Evolutionary conservation across 37 sponge, comb jelly and placozoan genomes (phyloP), one percentile per base, ranked within the genome.

Genomic region (Diacarnus erythraeanus): DNA sequence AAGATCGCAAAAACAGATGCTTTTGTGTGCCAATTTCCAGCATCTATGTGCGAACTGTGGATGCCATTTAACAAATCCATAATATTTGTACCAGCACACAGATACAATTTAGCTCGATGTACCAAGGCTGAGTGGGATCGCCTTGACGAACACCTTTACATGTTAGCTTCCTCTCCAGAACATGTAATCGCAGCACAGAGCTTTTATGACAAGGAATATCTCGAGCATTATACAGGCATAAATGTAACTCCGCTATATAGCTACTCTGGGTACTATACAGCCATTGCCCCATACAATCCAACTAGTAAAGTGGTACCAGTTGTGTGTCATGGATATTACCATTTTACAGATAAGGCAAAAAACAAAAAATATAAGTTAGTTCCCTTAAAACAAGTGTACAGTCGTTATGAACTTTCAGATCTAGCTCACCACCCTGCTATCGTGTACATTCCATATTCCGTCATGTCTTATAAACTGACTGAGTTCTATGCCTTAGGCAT

Each of bases 21-120:
- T 34, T 84, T 84, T n/a, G 69, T 84, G 27, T 84, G 84, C 35
- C 2, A 30, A 8, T 84, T 70, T 69, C 84, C 84, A 34, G 51
- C 84, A 6, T 36, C 77, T 0, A 57, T 71, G 70, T 84, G 84
- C 57, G 77, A 84, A 64, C 0, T 84, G 69, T 84, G 84, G 84
- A 84, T 84, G 84, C 84, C 84, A 0, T 84, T 84, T 57, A 84
- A 84, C 71, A 84, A 84, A 41, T 54, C 84, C 23, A 36, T 84
- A 3, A 35, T 77, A 18, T 69, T 77, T 15, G 1, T 25, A 2
- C 84, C 84, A 20, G 77, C 84, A 29, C 84, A 84, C 77, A 69
- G 84, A 15, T 84, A 84, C 77, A 77, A 84, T 69, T 9, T 84
- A 44, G 70, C 70, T 0, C 65, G 84, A 22, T 84, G 84, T 58